A percentile compares a stretch with the other conserved stretches of the same genome.
Evolutionary conservation across 2,888 invertebrate species (phyloP).

Genomic region (Lydus trimaculatus): DNA sequence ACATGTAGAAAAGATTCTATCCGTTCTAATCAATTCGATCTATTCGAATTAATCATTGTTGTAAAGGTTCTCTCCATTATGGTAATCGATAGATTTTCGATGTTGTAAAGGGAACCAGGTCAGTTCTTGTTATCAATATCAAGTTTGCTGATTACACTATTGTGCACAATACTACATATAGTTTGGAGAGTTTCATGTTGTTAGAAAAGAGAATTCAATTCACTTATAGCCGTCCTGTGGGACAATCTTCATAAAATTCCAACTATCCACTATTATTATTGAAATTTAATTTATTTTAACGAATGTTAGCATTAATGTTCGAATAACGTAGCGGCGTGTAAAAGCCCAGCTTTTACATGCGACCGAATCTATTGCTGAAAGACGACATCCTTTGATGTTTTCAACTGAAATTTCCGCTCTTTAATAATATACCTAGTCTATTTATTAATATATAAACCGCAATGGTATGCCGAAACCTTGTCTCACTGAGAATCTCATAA

Average conservation of each 20-base stretch:
- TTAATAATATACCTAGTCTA: background rate
- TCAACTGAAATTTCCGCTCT: background rate
- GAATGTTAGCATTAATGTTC: background rate
- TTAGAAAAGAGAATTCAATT: background rate
- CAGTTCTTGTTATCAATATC: background rate
- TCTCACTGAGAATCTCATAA: background rate
- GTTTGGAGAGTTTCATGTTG: background rate
- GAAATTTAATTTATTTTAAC: too few species aligned
- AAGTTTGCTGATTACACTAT: background rate
- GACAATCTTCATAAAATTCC: background rate
- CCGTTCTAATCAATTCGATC: background rate
- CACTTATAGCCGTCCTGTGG: background rate
- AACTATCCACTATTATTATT: background rate
- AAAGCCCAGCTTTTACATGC: background rate
- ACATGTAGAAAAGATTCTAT: background rate
- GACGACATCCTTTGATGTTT: background rate
- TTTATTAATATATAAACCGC: background rate
- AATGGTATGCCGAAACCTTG: background rate
- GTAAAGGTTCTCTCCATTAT: background rate
- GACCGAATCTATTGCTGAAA: background rate
- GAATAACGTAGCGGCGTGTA: background rate
- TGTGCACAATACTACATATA: background rate
- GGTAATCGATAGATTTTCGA: background rate
- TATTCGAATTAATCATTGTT: too few species aligned
- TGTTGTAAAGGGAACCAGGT: background rate